These are phyloP conservation scores for Sialis lutaria DNA, from an alignment of 2,888 invertebrate genomes.

Conservation along the genomic window DNA sequence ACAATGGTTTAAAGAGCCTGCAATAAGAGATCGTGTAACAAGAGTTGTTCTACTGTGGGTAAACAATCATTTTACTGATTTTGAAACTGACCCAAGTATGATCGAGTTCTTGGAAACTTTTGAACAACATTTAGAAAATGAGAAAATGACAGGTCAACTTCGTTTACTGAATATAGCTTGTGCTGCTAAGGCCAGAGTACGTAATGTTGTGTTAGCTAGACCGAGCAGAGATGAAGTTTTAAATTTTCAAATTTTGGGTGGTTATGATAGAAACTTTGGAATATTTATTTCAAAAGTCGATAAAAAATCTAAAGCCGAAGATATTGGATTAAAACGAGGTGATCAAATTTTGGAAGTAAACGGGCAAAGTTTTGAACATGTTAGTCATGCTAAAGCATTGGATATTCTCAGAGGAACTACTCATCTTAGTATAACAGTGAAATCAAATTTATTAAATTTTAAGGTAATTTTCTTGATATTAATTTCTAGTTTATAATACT, in stretches of 20 bases:
- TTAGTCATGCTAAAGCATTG: slow-evolving; percentile 77
- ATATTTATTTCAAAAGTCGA: slow-evolving; percentile 93
- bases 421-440: slow-evolving; percentile 90
- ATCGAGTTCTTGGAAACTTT: slow-evolving; percentile 91
- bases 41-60: slow-evolving; percentile 95
- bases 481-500: neutral
- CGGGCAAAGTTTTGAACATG: slow-evolving; percentile 89
- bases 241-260: slow-evolving; percentile 86
- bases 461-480: slow-evolving; percentile 35
- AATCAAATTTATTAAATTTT: slow-evolving; percentile 85
- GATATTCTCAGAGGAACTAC: slow-evolving; percentile 88
- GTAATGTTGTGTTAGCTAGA: slow-evolving; percentile 81
- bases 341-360: slow-evolving; percentile 98
- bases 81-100: slow-evolving; percentile 91
- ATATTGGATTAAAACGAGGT: slow-evolving; percentile 88
- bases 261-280: slow-evolving; percentile 80
- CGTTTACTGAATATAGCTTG: slow-evolving; percentile 88
- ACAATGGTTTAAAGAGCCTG: slow-evolving; percentile 74
- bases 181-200: slow-evolving; percentile 85
- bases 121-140: slow-evolving; percentile 66
- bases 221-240: slow-evolving; percentile 85
- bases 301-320: slow-evolving; percentile 83
- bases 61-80: slow-evolving; percentile 96
- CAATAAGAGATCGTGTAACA: slow-evolving; percentile 70
- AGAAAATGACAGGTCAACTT: slow-evolving; percentile 70